Conservation (phyloP, 2,888 invertebrate species). For the Ceriagrion tenellum region DNA sequence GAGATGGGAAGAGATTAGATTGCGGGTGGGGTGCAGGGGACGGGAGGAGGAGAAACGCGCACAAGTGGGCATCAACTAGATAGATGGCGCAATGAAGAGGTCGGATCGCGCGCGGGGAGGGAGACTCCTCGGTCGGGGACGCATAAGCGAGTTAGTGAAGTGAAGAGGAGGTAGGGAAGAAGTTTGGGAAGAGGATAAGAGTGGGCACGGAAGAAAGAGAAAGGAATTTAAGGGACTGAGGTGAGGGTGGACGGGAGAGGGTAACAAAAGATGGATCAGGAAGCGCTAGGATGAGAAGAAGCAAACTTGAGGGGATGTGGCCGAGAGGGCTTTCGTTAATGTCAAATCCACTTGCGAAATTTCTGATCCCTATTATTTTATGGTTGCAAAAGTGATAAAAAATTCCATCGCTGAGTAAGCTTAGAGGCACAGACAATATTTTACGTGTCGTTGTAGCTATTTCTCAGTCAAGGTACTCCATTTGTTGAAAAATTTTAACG, state of each 20-base stretch:
- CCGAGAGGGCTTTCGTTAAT: not conserved
- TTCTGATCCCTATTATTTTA: no score
- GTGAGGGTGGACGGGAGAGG: not conserved
- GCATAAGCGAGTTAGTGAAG: slow-evolving; percentile 23
- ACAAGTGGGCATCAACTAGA: not conserved
- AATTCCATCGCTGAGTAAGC: no score
- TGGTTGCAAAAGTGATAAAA: no score
- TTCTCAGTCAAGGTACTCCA: no score
- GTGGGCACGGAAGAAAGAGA: not conserved
- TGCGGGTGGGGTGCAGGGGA: not conserved
- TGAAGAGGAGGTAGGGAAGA: not conserved
- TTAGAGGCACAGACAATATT: no score
- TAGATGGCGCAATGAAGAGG: not conserved
- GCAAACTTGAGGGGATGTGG: not conserved
- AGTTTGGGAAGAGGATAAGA: slow-evolving; percentile 9
- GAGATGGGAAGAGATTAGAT: slow-evolving; percentile 6
- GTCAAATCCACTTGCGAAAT: not conserved
- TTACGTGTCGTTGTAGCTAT: no score
- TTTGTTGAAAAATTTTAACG: no score
- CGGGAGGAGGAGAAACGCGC: not conserved
- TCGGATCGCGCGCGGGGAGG: not conserved
- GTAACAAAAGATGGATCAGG: not conserved
- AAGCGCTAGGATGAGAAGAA: not conserved
- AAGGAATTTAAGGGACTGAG: not conserved
- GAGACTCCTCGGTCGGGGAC: not conserved